Evolutionary conservation across 2,113 vertebrate genomes (phyloP), one percentile per base, ranked within the genome.

Genomic region (Atlantisia rogersi): DNA sequence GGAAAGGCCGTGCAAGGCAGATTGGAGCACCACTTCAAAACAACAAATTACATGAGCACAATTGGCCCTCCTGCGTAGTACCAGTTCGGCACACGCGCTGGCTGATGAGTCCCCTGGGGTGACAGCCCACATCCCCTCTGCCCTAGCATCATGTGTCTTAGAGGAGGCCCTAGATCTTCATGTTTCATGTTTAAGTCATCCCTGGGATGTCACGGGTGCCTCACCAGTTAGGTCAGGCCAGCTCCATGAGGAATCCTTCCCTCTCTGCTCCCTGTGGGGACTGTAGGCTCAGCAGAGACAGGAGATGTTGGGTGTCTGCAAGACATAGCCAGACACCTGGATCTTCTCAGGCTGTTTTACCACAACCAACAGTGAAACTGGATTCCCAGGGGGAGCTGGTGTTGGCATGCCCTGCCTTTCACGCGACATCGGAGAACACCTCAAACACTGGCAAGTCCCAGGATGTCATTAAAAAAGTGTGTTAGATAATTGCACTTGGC

Each of bases 21-120:
- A 92, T 8, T 71, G 82, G 56, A 73, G 85, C 79, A 80, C 82
- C 90, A 71, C 86, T 94, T 96, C 93, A 93, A 92, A 97, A 88
- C 94, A 86, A 14, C 71, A 68, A 69, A 92, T 86, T 82, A 84
- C 48, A 10, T 1, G 40, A 88, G 69, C 39, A 50, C 88, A 87
- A 65, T 9, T 62, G 40, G 88, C 50, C 58, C 68, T 78, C 0
- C 0, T 88, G 68, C 1, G 6, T 26, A 64, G 73, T 92, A 94
- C 86, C 44, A 83, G 92, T 79, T 94, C 90, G 86, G 69, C 42
- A 42, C 69, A 63, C 17, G 5, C 0, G 0, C 68, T 88, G 62
- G 62, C 65, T 86, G 68, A 8, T 0, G 14, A 83, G 86, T 81
- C 73, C 68, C 83, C 46, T 4, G 44, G 28, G 63, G 71, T 81